Percentiles rank a stretch among this genome's conserved stretches.
Evolutionary conservation across 2,113 vertebrate genomes (phyloP).

Genomic region (Phylloscopus trochiloides): DNA sequence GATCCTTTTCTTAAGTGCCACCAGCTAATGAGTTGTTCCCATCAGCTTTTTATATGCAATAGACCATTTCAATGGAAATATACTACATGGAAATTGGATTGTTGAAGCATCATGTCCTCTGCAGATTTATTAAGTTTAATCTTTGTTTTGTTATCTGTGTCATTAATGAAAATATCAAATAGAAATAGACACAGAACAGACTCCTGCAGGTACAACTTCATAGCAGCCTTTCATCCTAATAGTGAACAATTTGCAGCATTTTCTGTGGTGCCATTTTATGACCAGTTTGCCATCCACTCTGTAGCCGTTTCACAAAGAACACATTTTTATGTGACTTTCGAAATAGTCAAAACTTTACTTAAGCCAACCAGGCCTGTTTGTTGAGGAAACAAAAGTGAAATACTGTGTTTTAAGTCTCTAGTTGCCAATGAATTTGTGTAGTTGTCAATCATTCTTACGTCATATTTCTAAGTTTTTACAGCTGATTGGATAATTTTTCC

Average conservation of each 20-base stretch:
- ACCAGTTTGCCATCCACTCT: background rate
- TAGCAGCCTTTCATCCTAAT: background rate
- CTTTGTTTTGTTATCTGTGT: background rate
- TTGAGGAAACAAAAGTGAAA: background rate
- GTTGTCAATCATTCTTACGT: background rate
- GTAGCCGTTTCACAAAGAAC: background rate
- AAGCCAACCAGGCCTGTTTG: background rate
- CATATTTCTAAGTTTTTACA: background rate
- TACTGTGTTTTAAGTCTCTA: background rate
- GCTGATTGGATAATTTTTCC: background rate
- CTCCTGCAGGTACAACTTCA: background rate
- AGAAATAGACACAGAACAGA: background rate
- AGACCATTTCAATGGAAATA: background rate
- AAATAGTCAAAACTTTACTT: background rate
- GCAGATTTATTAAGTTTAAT: background rate
- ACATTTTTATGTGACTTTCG: background rate
- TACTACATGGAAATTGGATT: accelerated
- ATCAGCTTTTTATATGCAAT: background rate
- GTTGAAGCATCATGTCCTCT: background rate
- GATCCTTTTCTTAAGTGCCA: background rate
- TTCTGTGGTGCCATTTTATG: background rate
- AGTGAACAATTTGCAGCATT: background rate
- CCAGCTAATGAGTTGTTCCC: background rate
- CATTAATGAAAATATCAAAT: background rate
- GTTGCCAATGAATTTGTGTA: background rate